Conservation (phyloP, 2,888 invertebrate genomes). For the Tridacna gigas region DNA sequence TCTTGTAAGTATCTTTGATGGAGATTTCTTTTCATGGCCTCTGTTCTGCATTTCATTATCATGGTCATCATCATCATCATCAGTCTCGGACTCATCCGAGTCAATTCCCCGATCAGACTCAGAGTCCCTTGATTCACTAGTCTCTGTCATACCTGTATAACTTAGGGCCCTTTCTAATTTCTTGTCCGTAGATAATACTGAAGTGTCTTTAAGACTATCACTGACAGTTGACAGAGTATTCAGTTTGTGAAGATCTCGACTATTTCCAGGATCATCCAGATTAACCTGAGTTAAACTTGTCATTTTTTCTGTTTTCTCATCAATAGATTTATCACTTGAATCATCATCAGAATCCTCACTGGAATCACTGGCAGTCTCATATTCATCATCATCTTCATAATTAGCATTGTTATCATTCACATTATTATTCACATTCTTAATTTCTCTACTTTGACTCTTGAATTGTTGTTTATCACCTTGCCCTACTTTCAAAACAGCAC, state of each 20-base stretch:
- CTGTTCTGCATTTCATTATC: slow-evolving; percentile 26
- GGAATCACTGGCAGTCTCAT: slow-evolving; percentile 50
- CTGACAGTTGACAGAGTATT: neutral
- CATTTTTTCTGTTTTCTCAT: slow-evolving; percentile 32
- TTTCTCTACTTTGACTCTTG: neutral
- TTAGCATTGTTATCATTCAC: slow-evolving; percentile 11
- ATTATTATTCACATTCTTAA: neutral
- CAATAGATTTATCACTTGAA: slow-evolving; percentile 31
- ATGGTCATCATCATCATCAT: slow-evolving; percentile 42
- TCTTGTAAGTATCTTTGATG: slow-evolving; percentile 66
- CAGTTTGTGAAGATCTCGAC: slow-evolving; percentile 8
- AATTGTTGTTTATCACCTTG: neutral
- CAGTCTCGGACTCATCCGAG: slow-evolving; percentile 48
- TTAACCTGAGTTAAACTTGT: slow-evolving; percentile 5
- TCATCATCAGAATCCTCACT: slow-evolving; percentile 51
- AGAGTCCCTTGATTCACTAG: slow-evolving; percentile 38
- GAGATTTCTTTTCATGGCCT: slow-evolving; percentile 56
- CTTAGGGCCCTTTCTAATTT: slow-evolving; percentile 50
- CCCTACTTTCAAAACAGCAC: neutral
- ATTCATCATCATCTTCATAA: slow-evolving; percentile 53
- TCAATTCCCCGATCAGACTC: slow-evolving; percentile 56
- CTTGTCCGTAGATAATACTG: slow-evolving; percentile 56
- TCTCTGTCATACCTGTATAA: slow-evolving; percentile 56
- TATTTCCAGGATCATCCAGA: slow-evolving; percentile 21
- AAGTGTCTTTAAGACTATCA: slow-evolving; percentile 39